Base-by-base conservation (phyloP, 1,140 invertebrate genomes). In the Chironomus tepperi region DNA sequence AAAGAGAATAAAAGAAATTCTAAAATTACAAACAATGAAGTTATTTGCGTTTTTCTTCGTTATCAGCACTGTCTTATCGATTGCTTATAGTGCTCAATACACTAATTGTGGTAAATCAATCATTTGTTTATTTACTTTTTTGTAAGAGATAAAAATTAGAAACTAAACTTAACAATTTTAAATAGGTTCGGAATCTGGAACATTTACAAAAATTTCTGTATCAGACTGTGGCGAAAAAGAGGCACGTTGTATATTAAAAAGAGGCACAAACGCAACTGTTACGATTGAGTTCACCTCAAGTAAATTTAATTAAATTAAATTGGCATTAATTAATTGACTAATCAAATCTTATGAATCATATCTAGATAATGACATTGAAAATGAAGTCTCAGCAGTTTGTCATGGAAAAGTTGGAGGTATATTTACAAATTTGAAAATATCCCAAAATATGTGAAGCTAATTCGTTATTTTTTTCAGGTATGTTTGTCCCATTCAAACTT, bases 401-500 rank as follows among this genome's bases (percentile, higher is more conserved):
- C 16, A 18, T 12, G 24, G 24, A 57, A 65, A 74, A 74, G 76
- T 79, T 76, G 81, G 84, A 16, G 78, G 83, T 0, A 78, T 77
- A 34, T 34, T n/a, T n/a, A n/a, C n/a, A n/a, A n/a, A n/a, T n/a
- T n/a, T n/a, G 79, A 91, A 3, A 86, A 81, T 24, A 87, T 88
- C 2, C 85, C 88, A 2, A 18, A 67, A 67, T 7, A 18, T n/a
- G 10, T 67, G 64, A 6, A 65, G 18, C 9, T 16, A 18, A 10
- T 70, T 70, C n/a, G 18, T 19, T 8, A 21, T 70, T 10, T 43
- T 84, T 93, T 18, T 82, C 87, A 79, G 88, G 87, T 72, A 79
- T 92, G 12, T 87, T 89, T 1, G 83, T 92, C 75, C 90, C 90
- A 24, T 93, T 93, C 79, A 86, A 86, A 10, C 78, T 93, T 75